Evolutionary conservation across 2,888 invertebrate species (phyloP).

Genomic region (Melitaea athalia): DNA sequence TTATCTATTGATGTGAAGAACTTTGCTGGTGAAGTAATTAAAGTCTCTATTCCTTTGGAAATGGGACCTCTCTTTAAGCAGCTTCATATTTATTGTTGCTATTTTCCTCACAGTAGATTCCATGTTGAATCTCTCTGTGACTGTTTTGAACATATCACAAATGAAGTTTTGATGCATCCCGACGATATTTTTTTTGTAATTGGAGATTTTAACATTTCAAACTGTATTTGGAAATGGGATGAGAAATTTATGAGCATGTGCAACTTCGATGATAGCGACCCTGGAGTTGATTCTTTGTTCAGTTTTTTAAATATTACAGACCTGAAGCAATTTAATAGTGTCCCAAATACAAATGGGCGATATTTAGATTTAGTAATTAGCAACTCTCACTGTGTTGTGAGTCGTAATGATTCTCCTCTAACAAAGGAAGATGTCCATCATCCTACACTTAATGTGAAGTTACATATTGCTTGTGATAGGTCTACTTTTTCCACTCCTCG

Average conservation of each 20-base stretch:
- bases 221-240: background rate
- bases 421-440: background rate
- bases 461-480: background rate
- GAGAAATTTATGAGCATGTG: background rate
- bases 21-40: background rate
- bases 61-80: background rate
- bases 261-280: background rate
- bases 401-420: background rate
- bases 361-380: background rate
- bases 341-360: constrained; percentile 1
- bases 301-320: constrained; percentile 3
- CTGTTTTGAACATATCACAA: background rate
- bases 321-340: constrained; percentile 4
- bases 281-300: background rate
- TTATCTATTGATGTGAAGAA: background rate
- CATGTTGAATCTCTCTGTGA: constrained; percentile 1
- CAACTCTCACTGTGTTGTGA: background rate
- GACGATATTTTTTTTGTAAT: constrained; percentile 5
- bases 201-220: constrained; percentile 10
- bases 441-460: background rate
- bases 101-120: constrained; percentile 3
- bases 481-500: background rate
- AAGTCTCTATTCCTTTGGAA: background rate
- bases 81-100: constrained; percentile 16
- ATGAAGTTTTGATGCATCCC: background rate